Evolutionary conservation across 2,113 vertebrate species (phyloP).

Genomic region (Suricata suricatta): DNA sequence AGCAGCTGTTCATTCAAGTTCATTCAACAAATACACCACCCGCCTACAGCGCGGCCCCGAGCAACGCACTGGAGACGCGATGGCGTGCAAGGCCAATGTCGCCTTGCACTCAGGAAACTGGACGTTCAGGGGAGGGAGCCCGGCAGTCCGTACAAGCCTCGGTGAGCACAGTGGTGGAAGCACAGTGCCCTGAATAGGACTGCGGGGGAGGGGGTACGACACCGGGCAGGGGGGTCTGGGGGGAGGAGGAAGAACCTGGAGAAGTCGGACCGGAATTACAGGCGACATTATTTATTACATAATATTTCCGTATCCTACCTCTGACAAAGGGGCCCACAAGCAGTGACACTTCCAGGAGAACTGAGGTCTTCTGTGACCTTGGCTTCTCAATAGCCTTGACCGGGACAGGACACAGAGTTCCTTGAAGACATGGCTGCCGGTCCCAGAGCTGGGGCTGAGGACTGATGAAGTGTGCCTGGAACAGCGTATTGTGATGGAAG

Average conservation of each 20-base stretch:
- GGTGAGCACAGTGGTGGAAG: background rate
- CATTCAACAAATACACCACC: background rate
- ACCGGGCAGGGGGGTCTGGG: background rate
- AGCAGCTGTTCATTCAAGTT: background rate
- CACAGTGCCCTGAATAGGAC: background rate
- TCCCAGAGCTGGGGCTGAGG: background rate
- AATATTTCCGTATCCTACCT: background rate
- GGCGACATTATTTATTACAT: background rate
- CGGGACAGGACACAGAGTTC: background rate
- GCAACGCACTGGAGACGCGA: background rate
- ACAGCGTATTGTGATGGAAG: background rate
- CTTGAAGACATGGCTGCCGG: background rate
- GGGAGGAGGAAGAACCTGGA: background rate
- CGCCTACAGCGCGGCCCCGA: background rate
- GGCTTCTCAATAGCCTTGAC: background rate
- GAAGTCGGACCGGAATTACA: background rate
- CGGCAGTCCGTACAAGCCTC: background rate
- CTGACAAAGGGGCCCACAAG: background rate
- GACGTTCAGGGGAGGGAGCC: background rate
- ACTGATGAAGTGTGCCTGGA: background rate
- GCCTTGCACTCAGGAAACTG: background rate
- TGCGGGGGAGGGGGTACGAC: background rate
- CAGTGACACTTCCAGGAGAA: background rate
- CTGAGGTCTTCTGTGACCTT: background rate
- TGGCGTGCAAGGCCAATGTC: background rate